phyloP scores from a whole-genome alignment of 2,113 vertebrate genomes.

The Probosciger aterrimus region DNA sequence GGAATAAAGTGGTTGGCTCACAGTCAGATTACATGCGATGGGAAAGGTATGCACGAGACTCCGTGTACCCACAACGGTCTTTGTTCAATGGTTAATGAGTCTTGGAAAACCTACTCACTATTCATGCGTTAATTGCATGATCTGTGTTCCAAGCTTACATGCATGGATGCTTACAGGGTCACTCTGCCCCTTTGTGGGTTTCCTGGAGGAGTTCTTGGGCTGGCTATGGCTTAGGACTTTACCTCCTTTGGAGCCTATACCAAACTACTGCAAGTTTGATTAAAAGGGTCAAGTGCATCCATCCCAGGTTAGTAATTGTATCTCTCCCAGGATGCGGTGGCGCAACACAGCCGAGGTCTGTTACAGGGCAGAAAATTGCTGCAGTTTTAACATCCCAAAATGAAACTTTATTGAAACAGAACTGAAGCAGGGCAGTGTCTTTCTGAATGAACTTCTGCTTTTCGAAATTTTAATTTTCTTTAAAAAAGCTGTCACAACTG shows the following conservation, averaged over 20 bases:
- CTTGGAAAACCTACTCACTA: not conserved
- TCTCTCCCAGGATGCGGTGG: not conserved
- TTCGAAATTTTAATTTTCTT: not conserved
- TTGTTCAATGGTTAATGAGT: not conserved
- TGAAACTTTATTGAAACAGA: not conserved
- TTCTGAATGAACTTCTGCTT: not conserved
- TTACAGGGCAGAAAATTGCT: not conserved
- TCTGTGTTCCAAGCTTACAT: rapidly evolving
- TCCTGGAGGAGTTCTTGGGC: not conserved
- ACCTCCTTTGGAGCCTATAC: not conserved
- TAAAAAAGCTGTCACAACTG: not conserved
- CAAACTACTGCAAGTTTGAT: not conserved
- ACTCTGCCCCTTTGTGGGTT: not conserved
- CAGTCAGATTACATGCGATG: not conserved
- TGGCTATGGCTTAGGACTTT: not conserved
- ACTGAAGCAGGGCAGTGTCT: not conserved
- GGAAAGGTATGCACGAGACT: not conserved
- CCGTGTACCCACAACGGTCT: too few species aligned
- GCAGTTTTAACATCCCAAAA: not conserved
- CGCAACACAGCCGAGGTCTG: not conserved
- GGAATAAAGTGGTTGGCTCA: not conserved
- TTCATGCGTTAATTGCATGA: not conserved
- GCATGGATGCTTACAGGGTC: not conserved
- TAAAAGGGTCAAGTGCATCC: not conserved
- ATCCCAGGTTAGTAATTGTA: not conserved